Evolutionary conservation across 2,113 vertebrate species (phyloP), one percentile per base, ranked within the genome.

Genomic region (Poeciliopsis turrubarensis): DNA sequence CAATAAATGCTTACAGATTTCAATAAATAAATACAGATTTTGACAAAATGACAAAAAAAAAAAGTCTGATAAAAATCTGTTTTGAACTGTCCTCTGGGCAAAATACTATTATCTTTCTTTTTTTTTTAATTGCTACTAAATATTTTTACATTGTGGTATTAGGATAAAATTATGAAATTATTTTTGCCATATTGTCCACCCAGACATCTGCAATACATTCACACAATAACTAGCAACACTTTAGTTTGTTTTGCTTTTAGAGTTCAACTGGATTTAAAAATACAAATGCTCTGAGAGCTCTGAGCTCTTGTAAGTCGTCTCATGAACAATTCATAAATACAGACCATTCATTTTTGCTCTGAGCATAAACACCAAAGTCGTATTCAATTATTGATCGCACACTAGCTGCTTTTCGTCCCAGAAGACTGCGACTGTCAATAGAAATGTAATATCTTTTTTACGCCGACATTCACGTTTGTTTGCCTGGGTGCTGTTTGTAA

Each of bases 341-440:
- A 19, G 51, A 78, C 39, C 34, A 64, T 83, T 86, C 73, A 44
- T 57, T 82, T 84, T 84, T 81, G 79, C 86, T 87, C 60, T 27
- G 65, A 79, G 83, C 73, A 39, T 87, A 81, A 86, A 83, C 80
- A 85, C 64, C 69, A 76, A 83, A 54, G 71, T 75, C 69, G 3
- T 65, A 51, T 80, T 90, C 73, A 88, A 87, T 90, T 82, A 88
- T 82, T 78, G 82, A 87, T 83, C 47, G n/a, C 22, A 34, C n/a
- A 34, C 26, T 34, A 62, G 77, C 75, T 82, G 72, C 51, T 31
- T 32, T 30, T 1, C 37, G 70, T 37, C 41, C 47, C 27, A 60
- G 41, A 84, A 66, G 60, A 77, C 22, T 27, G 62, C 5, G 73
- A 65, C 68, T 73, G 78, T 81, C 60, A 60, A 81, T 69, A 32